Conservation (phyloP, 2,113 vertebrate genomes). For the Thamnophis sirtalis region DNA sequence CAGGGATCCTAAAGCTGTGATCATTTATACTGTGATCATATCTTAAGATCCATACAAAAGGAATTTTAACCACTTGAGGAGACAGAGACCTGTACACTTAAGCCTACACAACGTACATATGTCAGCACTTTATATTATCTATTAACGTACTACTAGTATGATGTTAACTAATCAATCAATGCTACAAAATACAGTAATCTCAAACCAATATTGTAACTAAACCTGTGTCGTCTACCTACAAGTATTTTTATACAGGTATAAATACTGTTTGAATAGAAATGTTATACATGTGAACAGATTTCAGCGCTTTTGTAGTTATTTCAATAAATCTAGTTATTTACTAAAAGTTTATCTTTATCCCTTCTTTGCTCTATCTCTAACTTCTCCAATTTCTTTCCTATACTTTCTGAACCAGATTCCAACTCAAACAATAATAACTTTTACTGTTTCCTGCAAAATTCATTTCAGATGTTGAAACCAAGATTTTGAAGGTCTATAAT, state of each 20-base stretch:
- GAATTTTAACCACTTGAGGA: not conserved
- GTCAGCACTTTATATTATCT: not conserved
- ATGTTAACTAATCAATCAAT: not conserved
- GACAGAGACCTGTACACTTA: not conserved
- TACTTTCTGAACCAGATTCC: not conserved
- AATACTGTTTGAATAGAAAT: not conserved
- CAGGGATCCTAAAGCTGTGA: not conserved
- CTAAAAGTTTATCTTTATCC: not conserved
- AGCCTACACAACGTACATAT: not conserved
- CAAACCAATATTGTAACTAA: not conserved
- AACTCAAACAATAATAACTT: not conserved
- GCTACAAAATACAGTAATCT: not conserved
- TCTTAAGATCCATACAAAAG: not conserved
- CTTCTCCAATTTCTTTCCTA: not conserved
- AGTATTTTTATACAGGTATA: not conserved
- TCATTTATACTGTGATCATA: not conserved
- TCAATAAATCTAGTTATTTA: not conserved
- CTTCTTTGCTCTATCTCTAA: conserved; percentile 6
- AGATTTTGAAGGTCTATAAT: not conserved
- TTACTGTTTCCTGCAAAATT: not conserved
- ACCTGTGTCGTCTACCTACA: not conserved
- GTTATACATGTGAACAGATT: not conserved
- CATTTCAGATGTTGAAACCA: not conserved
- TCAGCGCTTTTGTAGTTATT: not conserved
- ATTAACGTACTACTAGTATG: not conserved